Percentiles rank a stretch among this genome's conserved stretches.
Conservation (phyloP, 2,888 invertebrate genomes). For the Synanthedon formicaeformis region DNA sequence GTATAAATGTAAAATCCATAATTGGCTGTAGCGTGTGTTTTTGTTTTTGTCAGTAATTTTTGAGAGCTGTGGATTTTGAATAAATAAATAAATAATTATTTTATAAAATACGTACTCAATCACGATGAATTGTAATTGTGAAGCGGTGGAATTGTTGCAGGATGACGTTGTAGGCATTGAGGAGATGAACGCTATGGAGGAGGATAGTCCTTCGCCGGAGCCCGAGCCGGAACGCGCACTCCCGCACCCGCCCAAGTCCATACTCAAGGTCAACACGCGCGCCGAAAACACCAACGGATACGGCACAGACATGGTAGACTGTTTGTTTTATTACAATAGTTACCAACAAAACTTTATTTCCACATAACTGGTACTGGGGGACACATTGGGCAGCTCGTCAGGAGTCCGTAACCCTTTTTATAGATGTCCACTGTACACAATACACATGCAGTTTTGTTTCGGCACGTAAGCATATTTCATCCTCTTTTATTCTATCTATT, state of each 20-base stretch:
- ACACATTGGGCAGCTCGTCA: too few species aligned
- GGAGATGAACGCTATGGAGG: constrained; percentile 23
- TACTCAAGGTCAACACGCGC: constrained; percentile 55
- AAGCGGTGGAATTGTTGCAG: constrained; percentile 42
- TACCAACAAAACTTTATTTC: neutral
- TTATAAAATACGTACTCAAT: too few species aligned
- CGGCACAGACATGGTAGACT: constrained; percentile 21
- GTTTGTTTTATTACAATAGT: neutral
- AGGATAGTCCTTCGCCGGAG: constrained; percentile 18
- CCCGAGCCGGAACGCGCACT: constrained; percentile 10
- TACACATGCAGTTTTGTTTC: too few species aligned
- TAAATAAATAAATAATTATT: too few species aligned
- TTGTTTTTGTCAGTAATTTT: too few species aligned
- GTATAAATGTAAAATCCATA: too few species aligned
- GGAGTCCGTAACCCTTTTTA: too few species aligned
- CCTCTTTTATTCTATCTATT: too few species aligned
- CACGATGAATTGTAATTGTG: neutral
- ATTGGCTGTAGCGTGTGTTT: too few species aligned
- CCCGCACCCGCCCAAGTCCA: constrained; percentile 54
- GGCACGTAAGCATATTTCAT: too few species aligned
- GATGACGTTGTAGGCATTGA: constrained; percentile 62
- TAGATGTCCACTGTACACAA: too few species aligned
- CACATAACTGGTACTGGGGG: neutral
- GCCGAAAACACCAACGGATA: constrained; percentile 50
- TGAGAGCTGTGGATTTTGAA: too few species aligned